phyloP scores from a whole-genome alignment of 2,113 vertebrate species.

The Vombatus ursinus region DNA sequence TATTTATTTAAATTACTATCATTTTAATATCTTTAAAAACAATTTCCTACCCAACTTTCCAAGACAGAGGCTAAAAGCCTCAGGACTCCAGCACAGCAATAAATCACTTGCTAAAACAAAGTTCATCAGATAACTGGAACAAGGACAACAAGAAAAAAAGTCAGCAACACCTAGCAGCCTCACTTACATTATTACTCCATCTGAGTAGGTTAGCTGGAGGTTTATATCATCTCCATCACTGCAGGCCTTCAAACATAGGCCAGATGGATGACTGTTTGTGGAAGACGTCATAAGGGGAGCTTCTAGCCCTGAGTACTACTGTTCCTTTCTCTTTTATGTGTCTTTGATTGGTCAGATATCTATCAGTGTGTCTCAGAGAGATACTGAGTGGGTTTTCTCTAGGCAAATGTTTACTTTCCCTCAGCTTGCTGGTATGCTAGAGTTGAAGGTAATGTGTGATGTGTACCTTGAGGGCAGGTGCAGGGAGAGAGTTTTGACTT shows the following conservation, averaged over 20 bases:
- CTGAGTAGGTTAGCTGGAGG: not conserved
- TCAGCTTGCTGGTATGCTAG: not conserved
- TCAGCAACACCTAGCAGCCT: not conserved
- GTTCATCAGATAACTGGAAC: slow-evolving; percentile 58
- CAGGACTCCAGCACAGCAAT: slow-evolving; percentile 10
- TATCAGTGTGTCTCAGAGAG: slow-evolving; percentile 20
- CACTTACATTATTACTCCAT: not conserved
- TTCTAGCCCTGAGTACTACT: not conserved
- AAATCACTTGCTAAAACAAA: slow-evolving; percentile 47
- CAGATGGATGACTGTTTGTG: not conserved
- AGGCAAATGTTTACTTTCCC: not conserved
- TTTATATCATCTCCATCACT: slow-evolving; percentile 1
- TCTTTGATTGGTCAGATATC: not conserved
- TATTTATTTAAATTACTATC: slow-evolving; percentile 39
- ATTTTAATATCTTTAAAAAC: slow-evolving; percentile 47
- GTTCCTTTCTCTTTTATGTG: not conserved
- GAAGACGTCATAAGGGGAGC: not conserved
- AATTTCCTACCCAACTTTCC: slow-evolving; percentile 7
- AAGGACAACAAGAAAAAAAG: slow-evolving; percentile 50
- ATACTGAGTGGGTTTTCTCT: not conserved
- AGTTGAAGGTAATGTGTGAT: not conserved
- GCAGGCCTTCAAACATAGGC: not conserved
- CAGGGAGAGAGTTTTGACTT: not conserved
- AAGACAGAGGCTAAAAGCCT: slow-evolving; percentile 45
- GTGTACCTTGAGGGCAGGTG: not conserved